Base-by-base conservation (phyloP, 2,113 vertebrate species). In the Petrocephalus microphthalmus region DNA sequence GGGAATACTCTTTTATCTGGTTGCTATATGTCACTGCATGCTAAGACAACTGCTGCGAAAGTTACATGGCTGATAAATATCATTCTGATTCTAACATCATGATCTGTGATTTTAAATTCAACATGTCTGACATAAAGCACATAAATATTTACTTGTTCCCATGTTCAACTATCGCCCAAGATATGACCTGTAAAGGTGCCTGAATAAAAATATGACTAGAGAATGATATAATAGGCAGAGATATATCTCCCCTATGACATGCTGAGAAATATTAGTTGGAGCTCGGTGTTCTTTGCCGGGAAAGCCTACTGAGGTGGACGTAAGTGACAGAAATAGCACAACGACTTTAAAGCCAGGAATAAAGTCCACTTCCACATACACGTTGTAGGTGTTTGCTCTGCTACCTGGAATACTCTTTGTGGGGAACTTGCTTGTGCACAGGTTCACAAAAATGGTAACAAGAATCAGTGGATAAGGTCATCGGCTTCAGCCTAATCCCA, bases 221-320 rank as follows among this genome's bases (percentile, higher is more conserved):
- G 67, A 33, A 74, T 37, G 25, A 74, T 74, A 29, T 33, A 74
- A 37, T 74, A 74, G 29, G 13, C 15, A 45, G 52, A 54, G 52
- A 42, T 42, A 64, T n/a, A 87, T 37, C 7, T 87, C 20, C 85
- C 20, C 37, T 33, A 37, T n/a, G 13, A 22, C 13, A 19, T 89
- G 37, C 25, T 37, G 57, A 67, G 71, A 45, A 85, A 67, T 20
- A 67, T 88, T 88, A 71, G 57, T 83, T 83, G 81, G 81, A 83
- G n/a, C 20, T 22, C 25, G 54, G 64, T 86, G 51, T 33, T n/a
- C 22, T n/a, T 22, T 51, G 29, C 84, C 37, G 45, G 42, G 37
- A 78, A 42, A 78, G 17, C 33, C 29, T 19, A 47, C 47, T 52
- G 19, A 86, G 57, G 84, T 78, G 88, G n/a, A 85, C 74, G 5